Base-by-base conservation (phyloP, 2,797 vertebrate species). In the Karalla daura region DNA sequence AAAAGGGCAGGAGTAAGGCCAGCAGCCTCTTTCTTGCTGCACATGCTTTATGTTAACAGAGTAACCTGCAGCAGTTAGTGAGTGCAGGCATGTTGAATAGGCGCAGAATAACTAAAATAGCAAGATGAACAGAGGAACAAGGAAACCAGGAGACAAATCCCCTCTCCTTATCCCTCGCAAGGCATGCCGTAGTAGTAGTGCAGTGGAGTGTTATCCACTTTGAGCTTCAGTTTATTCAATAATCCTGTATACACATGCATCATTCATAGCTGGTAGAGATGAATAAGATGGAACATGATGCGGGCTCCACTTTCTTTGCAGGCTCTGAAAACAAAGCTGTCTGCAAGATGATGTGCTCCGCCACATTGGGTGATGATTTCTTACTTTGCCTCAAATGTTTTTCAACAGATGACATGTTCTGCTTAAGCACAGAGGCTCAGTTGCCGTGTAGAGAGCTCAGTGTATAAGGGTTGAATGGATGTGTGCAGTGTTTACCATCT, bases 311-410 rank as follows among this genome's bases (percentile, higher is more conserved):
- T 70, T 63, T 41, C 6, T 69, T 73, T 52, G 50, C 51, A 59
- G 50, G 44, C 63, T 83, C 72, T 72, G 24, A 74, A 80, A 85
- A 79, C 60, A 79, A 71, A 68, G 36, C 46, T 70, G 54, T 52
- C 23, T 55, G 40, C 60, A 54, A 54, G 51, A 63, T 43, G 54
- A 32, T 68, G 54, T 1, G 7, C 53, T 46, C 25, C 35, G 32
- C 17, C 36, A 23, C 46, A 55, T 27, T 36, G 12, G 20, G 45
- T 54, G 40, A 78, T 70, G 13, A 43, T 54, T 69, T 61, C 54
- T 49, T 7, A 32, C 27, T 45, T 44, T 37, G 11, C 5, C 23
- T 62, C 30, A 20, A 63, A 77, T 67, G 54, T 67, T 65, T 64
- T 66, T 66, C 47, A 67, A 37, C 35, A 74, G 43, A 52, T 11